Evolutionary conservation across 2,888 invertebrate genomes (phyloP).

Genomic region (Aricia artaxerxes): DNA sequence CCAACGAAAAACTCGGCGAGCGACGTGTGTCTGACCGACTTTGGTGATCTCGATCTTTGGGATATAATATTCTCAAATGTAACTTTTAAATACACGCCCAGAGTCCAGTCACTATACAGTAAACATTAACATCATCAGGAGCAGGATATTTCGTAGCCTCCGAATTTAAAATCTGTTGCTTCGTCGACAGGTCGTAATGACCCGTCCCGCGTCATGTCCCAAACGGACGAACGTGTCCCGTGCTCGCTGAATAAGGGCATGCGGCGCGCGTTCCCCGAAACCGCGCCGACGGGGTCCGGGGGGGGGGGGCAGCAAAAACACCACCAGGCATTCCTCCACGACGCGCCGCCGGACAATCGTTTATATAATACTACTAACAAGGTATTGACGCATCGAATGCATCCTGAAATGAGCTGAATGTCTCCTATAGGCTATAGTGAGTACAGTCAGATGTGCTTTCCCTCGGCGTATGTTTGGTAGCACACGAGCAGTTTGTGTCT

Average conservation of each 20-base stretch:
- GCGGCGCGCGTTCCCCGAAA: slow-evolving; percentile 38
- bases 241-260: slow-evolving; percentile 30
- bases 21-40: no score
- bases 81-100: no score
- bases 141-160: background rate
- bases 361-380: background rate
- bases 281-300: slow-evolving; percentile 31
- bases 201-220: slow-evolving; percentile 1
- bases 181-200: background rate
- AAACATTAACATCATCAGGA: no score
- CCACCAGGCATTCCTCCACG: background rate
- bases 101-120: no score
- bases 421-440: background rate
- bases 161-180: background rate
- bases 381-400: background rate
- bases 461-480: no score
- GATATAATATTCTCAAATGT: background rate
- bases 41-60: no score
- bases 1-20: no score
- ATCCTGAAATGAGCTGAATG: background rate
- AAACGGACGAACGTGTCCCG: slow-evolving; percentile 35
- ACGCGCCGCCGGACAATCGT: background rate
- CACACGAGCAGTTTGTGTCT: no score
- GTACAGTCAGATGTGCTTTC: no score
- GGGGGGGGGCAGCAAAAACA: slow-evolving; percentile 17